Conservation (phyloP, 2,797 vertebrate species). For the Avahi laniger region DNA sequence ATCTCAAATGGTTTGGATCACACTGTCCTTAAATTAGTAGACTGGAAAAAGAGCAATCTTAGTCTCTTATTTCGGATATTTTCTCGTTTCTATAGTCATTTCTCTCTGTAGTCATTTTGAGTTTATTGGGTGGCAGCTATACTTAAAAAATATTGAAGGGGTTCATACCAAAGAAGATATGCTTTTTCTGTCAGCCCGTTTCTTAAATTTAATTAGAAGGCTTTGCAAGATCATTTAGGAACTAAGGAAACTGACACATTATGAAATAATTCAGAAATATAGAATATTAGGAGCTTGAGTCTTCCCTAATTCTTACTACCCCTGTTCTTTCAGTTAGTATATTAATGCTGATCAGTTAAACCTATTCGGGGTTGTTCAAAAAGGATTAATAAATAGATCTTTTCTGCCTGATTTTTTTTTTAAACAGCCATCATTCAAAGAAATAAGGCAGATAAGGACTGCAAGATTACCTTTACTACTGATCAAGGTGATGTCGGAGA, state of each 20-base stretch:
- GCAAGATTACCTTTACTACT: not conserved
- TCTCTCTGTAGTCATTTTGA: not conserved
- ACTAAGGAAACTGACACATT: not conserved
- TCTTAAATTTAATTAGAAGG: constrained; percentile 44
- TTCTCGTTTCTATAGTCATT: constrained; percentile 8
- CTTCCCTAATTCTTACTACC: not conserved
- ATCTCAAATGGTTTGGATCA: constrained; percentile 59
- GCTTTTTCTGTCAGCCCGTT: not conserved
- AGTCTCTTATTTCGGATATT: constrained; percentile 51
- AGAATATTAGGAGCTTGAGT: not conserved
- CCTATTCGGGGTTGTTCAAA: not conserved
- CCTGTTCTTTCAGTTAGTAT: not conserved
- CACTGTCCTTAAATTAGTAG: constrained; percentile 62
- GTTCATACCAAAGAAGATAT: not conserved
- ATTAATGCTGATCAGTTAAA: not conserved
- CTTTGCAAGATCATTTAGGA: not conserved
- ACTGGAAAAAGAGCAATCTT: constrained; percentile 48
- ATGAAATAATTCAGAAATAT: not conserved
- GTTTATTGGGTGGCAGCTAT: constrained; percentile 35
- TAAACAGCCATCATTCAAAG: not conserved
- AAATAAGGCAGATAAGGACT: not conserved
- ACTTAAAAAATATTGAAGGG: constrained; percentile 31
- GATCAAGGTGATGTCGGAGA: not conserved
- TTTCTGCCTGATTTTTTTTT: not conserved
- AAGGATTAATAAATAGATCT: not conserved